Evolutionary conservation across 2,113 vertebrate genomes (phyloP).

Genomic region (Siphamia tubifer): DNA sequence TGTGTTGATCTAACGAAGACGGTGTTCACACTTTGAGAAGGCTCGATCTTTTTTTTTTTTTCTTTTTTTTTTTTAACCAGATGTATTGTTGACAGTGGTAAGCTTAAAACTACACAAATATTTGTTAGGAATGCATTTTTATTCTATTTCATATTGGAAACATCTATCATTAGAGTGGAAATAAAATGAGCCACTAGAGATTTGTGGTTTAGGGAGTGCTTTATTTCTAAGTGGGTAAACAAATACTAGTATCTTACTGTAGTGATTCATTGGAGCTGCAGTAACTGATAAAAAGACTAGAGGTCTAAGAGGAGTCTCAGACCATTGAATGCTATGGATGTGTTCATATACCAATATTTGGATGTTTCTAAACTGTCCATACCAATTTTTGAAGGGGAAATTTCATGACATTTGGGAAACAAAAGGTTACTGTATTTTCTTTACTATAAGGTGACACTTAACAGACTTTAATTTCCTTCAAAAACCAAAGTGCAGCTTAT

Average conservation of each 20-base stretch:
- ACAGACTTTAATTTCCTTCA: too few relatives aligned
- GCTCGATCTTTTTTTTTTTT: not conserved
- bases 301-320: not conserved
- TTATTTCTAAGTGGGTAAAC: not conserved
- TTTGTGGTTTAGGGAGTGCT: not conserved
- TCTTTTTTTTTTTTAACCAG: not conserved
- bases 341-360: too few relatives aligned
- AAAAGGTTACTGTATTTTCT: too few relatives aligned
- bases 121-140: not conserved
- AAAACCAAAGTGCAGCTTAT: too few relatives aligned
- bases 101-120: not conserved
- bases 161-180: not conserved
- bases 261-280: not conserved
- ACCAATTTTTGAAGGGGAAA: too few relatives aligned
- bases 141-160: not conserved
- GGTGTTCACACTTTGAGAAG: not conserved
- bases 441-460: too few relatives aligned
- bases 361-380: too few relatives aligned
- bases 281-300: not conserved
- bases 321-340: not conserved
- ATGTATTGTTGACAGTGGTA: not conserved
- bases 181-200: not conserved
- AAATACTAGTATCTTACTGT: not conserved
- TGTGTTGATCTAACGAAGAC: slow-evolving; percentile 39
- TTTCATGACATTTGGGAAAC: too few relatives aligned